Base-by-base conservation (phyloP, 2,888 invertebrate species). In the Metalampra italica region DNA sequence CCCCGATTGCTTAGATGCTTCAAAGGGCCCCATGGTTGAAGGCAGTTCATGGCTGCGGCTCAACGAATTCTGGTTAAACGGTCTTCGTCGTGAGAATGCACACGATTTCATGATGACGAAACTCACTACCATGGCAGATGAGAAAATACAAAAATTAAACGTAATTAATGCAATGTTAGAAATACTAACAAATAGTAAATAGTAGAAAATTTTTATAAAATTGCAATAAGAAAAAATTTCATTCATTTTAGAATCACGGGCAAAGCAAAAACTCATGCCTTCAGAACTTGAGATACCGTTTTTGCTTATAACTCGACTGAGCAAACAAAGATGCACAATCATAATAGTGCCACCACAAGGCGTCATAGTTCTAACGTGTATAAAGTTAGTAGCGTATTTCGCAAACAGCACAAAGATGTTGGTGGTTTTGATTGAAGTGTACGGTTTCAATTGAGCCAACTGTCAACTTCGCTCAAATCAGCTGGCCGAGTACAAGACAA, bases 401-500 rank as follows among this genome's bases (percentile, higher is more conserved):
- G 22, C 22, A 5, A 22, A 22, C 22, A 5, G 22, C 22, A 22
- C 22, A 22, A 34, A 34, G 1, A 13, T 9, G 38, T n/a, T 38
- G 8, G 13, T n/a, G 13, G 13, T 3, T 38, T 38, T 13, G 22
- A 22, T 38, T 13, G 22, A 22, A 22, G 22, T 22, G 22, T 22
- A 22, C 11, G 9, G 34, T 34, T 34, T 34, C 9, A 13, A 12
- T 13, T 38, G 12, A n/a, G n/a, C 11, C 13, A 38, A 13, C 38
- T 38, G 38, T 38, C 38, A 12, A 12, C n/a, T 38, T 5, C 11
- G 38, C 13, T 38, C 13, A 11, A n/a, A 38, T 38, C 38, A 38
- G 38, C 38, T 38, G 38, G 3, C 12, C 12, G 8, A n/a, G 22
- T n/a, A 40, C 43, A 49, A 51, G 55, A 55, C 54, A 58, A 59